phyloP scores from a whole-genome alignment of 2,888 invertebrate species.

The Leptopilina myrica region DNA sequence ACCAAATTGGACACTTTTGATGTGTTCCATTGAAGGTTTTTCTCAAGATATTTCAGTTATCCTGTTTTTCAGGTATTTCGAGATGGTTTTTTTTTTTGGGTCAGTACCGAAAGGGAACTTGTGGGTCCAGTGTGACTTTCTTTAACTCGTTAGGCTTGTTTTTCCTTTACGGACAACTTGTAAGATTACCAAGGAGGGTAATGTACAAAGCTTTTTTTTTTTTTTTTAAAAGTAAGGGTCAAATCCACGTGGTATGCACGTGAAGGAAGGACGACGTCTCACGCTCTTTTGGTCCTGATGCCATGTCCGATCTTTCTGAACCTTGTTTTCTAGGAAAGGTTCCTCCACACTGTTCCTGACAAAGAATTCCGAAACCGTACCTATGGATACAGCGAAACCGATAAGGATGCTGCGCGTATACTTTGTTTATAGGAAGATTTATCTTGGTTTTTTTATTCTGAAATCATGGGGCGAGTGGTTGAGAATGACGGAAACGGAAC shows the following conservation, averaged over 20 bases:
- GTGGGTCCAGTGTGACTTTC: conserved; percentile 7
- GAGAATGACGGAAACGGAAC: background rate
- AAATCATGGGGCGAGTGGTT: background rate
- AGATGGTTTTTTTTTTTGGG: no score
- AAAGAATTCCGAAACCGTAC: conserved; percentile 22
- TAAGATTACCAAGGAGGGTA: conserved; percentile 2
- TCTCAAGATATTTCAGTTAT: background rate
- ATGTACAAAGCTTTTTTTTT: conserved; percentile 22
- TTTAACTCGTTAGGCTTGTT: conserved; percentile 37
- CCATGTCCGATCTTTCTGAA: background rate
- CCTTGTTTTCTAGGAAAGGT: conserved; percentile 39
- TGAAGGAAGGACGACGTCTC: conserved; percentile 27
- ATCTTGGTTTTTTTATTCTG: background rate
- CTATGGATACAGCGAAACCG: conserved; percentile 18
- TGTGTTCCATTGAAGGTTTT: no score
- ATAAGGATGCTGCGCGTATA: conserved; percentile 29
- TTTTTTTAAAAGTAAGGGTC: conserved; percentile 11
- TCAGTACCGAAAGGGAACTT: no score
- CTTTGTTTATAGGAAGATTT: background rate
- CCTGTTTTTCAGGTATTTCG: conserved; percentile 7
- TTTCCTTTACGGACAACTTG: background rate
- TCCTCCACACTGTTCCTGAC: conserved; percentile 1
- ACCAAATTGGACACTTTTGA: no score
- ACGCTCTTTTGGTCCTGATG: conserved; percentile 38
- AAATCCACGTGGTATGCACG: conserved; percentile 27